These are phyloP conservation scores for Melanotaenia boesemani DNA, from an alignment of 2,797 vertebrate genomes.

Conservation along the genomic window DNA sequence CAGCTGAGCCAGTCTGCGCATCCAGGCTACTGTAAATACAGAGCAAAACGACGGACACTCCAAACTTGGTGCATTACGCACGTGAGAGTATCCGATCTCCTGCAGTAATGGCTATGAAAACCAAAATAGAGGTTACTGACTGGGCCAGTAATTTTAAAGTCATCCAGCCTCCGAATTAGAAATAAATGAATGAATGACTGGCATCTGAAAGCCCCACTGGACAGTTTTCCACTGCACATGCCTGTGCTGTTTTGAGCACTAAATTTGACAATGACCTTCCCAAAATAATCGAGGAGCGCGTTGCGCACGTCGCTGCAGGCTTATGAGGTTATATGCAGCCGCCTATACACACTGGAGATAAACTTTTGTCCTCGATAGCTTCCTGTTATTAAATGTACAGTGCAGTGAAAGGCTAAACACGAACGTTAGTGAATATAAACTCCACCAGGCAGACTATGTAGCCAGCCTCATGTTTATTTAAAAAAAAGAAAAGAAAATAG, in stretches of 20 bases:
- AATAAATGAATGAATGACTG: constrained; percentile 13
- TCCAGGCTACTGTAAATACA: constrained; percentile 56
- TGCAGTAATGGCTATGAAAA: background rate
- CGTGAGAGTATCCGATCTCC: background rate
- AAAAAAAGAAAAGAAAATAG: background rate
- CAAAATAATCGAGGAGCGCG: constrained; percentile 69
- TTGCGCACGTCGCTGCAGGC: constrained; percentile 38
- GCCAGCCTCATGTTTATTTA: background rate
- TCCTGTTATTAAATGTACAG: background rate
- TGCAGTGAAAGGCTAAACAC: background rate
- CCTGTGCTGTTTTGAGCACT: constrained; percentile 58
- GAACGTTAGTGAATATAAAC: background rate
- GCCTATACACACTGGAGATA: constrained; percentile 1
- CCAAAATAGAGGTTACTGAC: background rate
- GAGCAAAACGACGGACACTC: constrained; percentile 43
- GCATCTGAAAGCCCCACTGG: constrained; percentile 34
- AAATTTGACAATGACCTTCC: constrained; percentile 84
- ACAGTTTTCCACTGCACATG: constrained; percentile 55
- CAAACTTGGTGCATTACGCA: constrained; percentile 52
- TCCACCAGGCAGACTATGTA: background rate
- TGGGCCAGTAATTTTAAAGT: background rate
- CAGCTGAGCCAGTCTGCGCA: constrained; percentile 43
- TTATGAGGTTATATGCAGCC: constrained; percentile 2
- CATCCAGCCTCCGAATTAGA: constrained; percentile 1
- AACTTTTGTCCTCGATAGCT: constrained; percentile 28